Base-by-base conservation (phyloP, 2,797 vertebrate genomes). In the Aplochiton taeniatus region DNA sequence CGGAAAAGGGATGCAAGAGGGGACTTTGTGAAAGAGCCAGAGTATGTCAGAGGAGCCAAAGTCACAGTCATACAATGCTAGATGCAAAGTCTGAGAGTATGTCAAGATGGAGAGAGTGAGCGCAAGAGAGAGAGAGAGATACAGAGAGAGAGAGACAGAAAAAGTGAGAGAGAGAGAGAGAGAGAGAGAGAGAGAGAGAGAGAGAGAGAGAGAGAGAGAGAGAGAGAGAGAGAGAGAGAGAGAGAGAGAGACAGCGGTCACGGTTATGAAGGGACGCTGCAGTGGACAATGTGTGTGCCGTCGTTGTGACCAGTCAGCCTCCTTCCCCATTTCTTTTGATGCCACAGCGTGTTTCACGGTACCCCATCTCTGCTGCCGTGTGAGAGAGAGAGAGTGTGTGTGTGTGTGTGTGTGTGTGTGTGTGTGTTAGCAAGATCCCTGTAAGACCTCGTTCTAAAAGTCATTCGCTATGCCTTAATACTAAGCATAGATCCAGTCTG, bases 381-480 rank as follows among this genome's bases (percentile, higher is more conserved):
- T 46, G 58, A 46, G 58, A 13, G 56, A 43, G 66, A 43, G 44
- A 60, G 57, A 68, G 61, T 31, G 59, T 79, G 73, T 72, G 67
- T 83, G 68, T 69, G 73, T 59, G 47, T 59, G 16, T 53, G 41
- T 66, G 63, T 56, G 54, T 49, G 59, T 61, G 11, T 48, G 46
- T 19, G 7, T 60, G 58, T 48, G 46, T 14, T 1, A 1, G 13
- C 2, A 10, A 48, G 13, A 14, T 11, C 17, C 11, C 53, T 55
- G 17, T 18, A 55, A 55, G 19, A 19, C 19, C 19, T 11, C 50
- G 18, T 52, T 52, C 18, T 54, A 11, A 19, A 13, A 31, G 19
- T 19, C 53, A 55, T 55, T 55, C 20, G 20, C 19, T 19, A 12
- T 20, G 19, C 53, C 7, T 31, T 20, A 44, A 9, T 31, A 43